These are phyloP conservation scores for Anarsia innoxiella DNA, from an alignment of 2,888 invertebrate species.

Conservation along the genomic window DNA sequence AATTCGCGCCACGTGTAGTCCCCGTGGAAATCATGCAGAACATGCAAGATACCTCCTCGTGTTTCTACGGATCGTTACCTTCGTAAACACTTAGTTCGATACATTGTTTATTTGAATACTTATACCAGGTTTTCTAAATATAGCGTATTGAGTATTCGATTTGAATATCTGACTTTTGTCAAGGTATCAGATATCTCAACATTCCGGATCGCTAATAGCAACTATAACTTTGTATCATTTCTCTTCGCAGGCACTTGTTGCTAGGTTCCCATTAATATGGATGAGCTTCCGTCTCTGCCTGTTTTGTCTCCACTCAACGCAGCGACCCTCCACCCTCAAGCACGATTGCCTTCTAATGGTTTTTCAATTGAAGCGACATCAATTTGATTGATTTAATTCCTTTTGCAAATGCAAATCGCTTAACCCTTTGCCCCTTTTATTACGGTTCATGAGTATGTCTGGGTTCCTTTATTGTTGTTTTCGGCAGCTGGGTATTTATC, in stretches of 20 bases:
- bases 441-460: background rate
- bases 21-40: slow-evolving; percentile 5
- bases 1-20: background rate
- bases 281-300: slow-evolving; percentile 25
- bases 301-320: background rate
- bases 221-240: no score
- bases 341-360: slow-evolving; percentile 49
- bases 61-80: no score
- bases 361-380: slow-evolving; percentile 50
- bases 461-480: slow-evolving; percentile 1
- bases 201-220: no score
- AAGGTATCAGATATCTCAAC: no score
- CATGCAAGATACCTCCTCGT: background rate
- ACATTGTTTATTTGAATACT: no score
- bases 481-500: background rate
- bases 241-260: slow-evolving; percentile 23
- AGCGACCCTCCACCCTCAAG: slow-evolving; percentile 30
- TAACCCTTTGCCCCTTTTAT: slow-evolving; percentile 9
- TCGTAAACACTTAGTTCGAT: no score
- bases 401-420: slow-evolving; percentile 24
- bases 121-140: no score
- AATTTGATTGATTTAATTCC: slow-evolving; percentile 37
- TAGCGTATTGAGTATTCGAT: no score
- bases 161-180: no score
- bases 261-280: slow-evolving; percentile 29